These are phyloP conservation scores for Actinia tenebrosa DNA, from an alignment of 64 coral and sea anemone species.

Conservation along the genomic window DNA sequence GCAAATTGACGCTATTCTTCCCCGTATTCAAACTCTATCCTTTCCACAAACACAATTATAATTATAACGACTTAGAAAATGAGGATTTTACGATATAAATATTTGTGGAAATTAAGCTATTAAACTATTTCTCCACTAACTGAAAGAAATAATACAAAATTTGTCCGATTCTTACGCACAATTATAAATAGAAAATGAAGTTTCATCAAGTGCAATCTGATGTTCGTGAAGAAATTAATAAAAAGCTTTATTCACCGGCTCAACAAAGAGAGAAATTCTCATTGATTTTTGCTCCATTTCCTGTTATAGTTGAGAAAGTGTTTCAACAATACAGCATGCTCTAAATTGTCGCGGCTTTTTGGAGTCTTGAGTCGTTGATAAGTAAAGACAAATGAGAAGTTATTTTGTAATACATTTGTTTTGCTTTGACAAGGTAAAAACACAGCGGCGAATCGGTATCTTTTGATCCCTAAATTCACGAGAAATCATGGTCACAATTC, in stretches of 20 bases:
- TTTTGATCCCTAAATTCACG: background rate
- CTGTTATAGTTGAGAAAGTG: background rate
- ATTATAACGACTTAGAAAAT: background rate
- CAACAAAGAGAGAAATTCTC: background rate
- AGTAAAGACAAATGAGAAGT: slow-evolving; percentile 8
- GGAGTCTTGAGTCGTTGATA: background rate
- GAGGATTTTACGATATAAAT: background rate
- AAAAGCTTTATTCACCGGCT: background rate
- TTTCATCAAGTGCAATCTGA: no score
- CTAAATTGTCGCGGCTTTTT: background rate
- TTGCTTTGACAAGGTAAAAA: background rate
- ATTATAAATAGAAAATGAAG: background rate
- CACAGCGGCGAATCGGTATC: background rate
- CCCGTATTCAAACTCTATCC: background rate
- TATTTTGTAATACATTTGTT: background rate
- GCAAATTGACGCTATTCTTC: background rate
- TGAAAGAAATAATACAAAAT: background rate
- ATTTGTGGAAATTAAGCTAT: background rate
- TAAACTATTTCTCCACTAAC: background rate
- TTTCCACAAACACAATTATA: background rate
- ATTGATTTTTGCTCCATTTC: background rate
- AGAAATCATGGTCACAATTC: background rate
- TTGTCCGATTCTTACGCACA: background rate
- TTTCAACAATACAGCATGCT: background rate
- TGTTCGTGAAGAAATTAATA: background rate